Conservation (phyloP, 2,888 invertebrate genomes). For the Eupithecia subumbrata region DNA sequence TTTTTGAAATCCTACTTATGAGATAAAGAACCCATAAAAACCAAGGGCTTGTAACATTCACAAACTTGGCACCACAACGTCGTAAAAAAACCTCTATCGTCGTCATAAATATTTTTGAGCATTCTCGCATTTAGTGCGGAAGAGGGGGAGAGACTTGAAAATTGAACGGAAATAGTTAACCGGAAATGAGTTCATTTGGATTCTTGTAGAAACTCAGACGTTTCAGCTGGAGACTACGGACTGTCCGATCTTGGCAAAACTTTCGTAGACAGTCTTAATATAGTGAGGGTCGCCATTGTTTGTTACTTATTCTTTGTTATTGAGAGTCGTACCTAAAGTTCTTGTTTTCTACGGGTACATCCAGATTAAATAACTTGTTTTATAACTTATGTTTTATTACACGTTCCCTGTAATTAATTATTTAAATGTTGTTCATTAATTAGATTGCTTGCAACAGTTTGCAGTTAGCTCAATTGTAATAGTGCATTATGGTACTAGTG, state of each 20-base stretch:
- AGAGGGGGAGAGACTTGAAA: slow-evolving; percentile 52
- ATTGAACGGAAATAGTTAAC: slow-evolving; percentile 59
- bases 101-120: slow-evolving; percentile 37
- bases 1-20: not conserved
- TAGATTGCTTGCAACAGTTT: no score
- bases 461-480: no score
- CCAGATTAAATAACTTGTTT: no score
- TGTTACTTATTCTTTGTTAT: not conserved
- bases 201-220: slow-evolving; percentile 43
- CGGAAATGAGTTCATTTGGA: slow-evolving; percentile 60
- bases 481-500: no score
- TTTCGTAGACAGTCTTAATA: not conserved
- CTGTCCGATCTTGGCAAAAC: slow-evolving; percentile 15
- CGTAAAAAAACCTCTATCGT: slow-evolving; percentile 27
- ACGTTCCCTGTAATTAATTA: no score
- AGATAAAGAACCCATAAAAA: slow-evolving; percentile 20
- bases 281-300: not conserved
- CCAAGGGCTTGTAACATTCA: slow-evolving; percentile 15
- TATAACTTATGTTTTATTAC: no score
- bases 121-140: slow-evolving; percentile 46
- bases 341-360: not conserved
- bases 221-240: slow-evolving; percentile 23
- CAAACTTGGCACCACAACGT: slow-evolving; percentile 23
- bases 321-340: not conserved
- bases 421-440: no score